Conservation (phyloP, 2,888 invertebrate genomes). For the Harpagoxenus sublaevis region DNA sequence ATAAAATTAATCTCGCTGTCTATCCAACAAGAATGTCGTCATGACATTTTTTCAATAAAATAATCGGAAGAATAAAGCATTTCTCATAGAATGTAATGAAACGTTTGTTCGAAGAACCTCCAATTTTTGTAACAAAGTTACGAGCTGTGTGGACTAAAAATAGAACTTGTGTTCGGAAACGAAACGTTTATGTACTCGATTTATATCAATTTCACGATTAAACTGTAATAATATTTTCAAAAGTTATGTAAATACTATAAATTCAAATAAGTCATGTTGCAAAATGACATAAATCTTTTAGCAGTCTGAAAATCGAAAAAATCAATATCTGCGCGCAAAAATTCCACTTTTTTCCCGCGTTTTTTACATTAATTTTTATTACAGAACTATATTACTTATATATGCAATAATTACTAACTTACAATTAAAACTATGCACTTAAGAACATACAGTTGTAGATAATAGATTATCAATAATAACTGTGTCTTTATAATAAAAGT, state of each 20-base stretch:
- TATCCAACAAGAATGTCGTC: constrained; percentile 41
- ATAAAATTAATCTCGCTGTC: constrained; percentile 55
- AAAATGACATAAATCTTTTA: constrained; percentile 4
- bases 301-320: neutral
- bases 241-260: constrained; percentile 19
- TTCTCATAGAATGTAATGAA: neutral
- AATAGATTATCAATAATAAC: neutral
- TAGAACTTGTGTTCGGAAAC: neutral
- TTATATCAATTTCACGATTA: neutral
- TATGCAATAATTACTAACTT: neutral
- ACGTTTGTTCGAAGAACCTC: neutral
- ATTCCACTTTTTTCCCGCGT: neutral
- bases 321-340: constrained; percentile 1
- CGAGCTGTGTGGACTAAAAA: neutral
- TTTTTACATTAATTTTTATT: neutral
- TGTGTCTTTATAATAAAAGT: neutral
- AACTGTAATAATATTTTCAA: constrained; percentile 8
- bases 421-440: neutral
- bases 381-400: neutral
- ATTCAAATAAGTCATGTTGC: constrained; percentile 24
- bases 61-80: constrained; percentile 26
- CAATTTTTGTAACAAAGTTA: neutral
- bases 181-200: constrained; percentile 1
- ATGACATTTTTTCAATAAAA: constrained; percentile 48
- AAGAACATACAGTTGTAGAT: neutral